Evolutionary conservation across 2,113 vertebrate genomes (phyloP), one percentile per base, ranked within the genome.

Genomic region (Hyla sarda): DNA sequence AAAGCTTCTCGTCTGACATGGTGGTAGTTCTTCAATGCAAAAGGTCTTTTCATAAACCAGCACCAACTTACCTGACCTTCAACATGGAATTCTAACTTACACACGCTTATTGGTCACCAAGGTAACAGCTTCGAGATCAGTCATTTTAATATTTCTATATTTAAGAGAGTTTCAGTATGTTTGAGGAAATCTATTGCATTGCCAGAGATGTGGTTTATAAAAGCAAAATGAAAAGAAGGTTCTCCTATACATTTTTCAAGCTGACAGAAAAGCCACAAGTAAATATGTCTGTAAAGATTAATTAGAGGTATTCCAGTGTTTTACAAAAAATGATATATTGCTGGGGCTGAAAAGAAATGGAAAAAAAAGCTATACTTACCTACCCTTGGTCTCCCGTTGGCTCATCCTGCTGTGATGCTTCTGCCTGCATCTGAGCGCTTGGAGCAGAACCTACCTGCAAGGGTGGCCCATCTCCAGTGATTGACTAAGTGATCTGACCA

Each of bases 81-180:
- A 32, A 37, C 37, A 41, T 58, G 77, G 58, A 58, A 71, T 67
- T 80, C 54, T 56, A 80, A 71, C 65, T 86, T 67, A 28, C 32
- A 56, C 21, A 50, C 47, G 34, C 47, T 37, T 80, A 54, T 58
- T 48, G 76, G 69, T 81, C 65, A 30, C 65, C 77, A 71, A 54
- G 84, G 84, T 81, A 85, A 85, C 84, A 17, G 45, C 34, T 37
- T 81, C 56, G 62, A 80, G 34, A 80, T 80, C 58, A 81, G 56
- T 25, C 37, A 47, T 81, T 81, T 81, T 37, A 62, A 16, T 80
- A 25, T 45, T 58, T 52, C 52, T 58, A 30, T 79, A 80, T 78
- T 78, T 56, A 78, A 60, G 32, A n/a, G 13, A 34, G 17, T 80
- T 45, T 45, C 52, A 45, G 28, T 80, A 60, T 41, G 32, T 79